These are phyloP conservation scores for Menidia menidia DNA, from an alignment of 2,797 vertebrate species.

Conservation along the genomic window DNA sequence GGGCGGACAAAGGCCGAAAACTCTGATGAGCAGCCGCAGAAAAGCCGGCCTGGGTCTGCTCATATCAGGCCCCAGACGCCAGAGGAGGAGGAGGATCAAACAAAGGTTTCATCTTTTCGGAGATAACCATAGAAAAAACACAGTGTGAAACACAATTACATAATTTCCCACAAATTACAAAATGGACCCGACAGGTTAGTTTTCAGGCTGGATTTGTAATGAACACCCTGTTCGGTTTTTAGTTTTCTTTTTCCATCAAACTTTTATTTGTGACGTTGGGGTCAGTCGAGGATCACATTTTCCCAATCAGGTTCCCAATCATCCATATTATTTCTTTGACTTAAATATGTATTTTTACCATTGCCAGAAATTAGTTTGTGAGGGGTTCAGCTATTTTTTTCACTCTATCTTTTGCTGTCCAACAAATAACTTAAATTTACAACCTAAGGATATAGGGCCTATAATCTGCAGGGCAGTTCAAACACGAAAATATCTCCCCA, in stretches of 20 bases:
- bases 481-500: too few relatives aligned
- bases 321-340: too few relatives aligned
- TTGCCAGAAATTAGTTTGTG: too few relatives aligned
- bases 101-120: background rate
- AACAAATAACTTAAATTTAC: too few relatives aligned
- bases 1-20: slow-evolving; percentile 35
- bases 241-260: background rate
- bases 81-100: background rate
- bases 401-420: too few relatives aligned
- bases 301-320: too few relatives aligned
- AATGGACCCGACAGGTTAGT: slow-evolving; percentile 15
- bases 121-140: slow-evolving; percentile 9
- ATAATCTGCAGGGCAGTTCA: too few relatives aligned
- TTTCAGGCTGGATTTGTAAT: slow-evolving; percentile 2
- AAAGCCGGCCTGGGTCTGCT: slow-evolving; percentile 11
- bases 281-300: too few relatives aligned
- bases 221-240: background rate
- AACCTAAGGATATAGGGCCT: too few relatives aligned
- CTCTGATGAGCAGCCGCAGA: slow-evolving; percentile 16
- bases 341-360: too few relatives aligned
- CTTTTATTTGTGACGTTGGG: too few relatives aligned
- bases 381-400: too few relatives aligned
- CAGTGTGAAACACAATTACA: slow-evolving; percentile 8
- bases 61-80: slow-evolving; percentile 15
- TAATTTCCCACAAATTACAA: slow-evolving; percentile 12